A percentile compares a stretch with the other conserved stretches of the same genome.
Conservation (phyloP, 2,888 invertebrate species). For the Campoletis raptor region DNA sequence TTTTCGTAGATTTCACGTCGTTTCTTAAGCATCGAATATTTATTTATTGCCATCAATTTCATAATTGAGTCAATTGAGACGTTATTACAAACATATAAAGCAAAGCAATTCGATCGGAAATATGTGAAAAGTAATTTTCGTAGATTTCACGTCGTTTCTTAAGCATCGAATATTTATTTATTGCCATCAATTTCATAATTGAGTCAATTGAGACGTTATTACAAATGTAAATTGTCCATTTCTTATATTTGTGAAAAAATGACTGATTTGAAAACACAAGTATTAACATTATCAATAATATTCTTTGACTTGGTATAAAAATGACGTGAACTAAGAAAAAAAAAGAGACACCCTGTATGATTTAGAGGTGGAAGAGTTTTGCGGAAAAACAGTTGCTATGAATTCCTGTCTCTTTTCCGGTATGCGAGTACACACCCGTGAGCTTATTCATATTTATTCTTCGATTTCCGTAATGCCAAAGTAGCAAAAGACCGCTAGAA, state of each 20-base stretch:
- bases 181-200: neutral
- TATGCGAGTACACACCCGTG: conserved; percentile 46
- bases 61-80: neutral
- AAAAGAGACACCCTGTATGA: conserved; percentile 21
- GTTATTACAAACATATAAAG: neutral
- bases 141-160: neutral
- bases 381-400: conserved; percentile 53
- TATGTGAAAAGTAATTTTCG: neutral
- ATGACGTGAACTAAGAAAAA: neutral
- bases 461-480: conserved; percentile 58
- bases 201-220: neutral
- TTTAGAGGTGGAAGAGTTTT: conserved; percentile 20
- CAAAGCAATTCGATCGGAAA: neutral
- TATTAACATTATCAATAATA: neutral
- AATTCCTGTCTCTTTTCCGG: conserved; percentile 61
- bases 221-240: neutral
- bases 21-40: neutral
- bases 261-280: neutral
- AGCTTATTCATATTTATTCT: conserved; percentile 56
- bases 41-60: neutral
- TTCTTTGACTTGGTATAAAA: neutral
- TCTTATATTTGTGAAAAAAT: neutral
- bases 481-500: conserved; percentile 15
- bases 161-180: neutral
- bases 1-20: neutral